phyloP scores from a whole-genome alignment of 2,113 vertebrate genomes.

The Motacilla tschutschensis region DNA sequence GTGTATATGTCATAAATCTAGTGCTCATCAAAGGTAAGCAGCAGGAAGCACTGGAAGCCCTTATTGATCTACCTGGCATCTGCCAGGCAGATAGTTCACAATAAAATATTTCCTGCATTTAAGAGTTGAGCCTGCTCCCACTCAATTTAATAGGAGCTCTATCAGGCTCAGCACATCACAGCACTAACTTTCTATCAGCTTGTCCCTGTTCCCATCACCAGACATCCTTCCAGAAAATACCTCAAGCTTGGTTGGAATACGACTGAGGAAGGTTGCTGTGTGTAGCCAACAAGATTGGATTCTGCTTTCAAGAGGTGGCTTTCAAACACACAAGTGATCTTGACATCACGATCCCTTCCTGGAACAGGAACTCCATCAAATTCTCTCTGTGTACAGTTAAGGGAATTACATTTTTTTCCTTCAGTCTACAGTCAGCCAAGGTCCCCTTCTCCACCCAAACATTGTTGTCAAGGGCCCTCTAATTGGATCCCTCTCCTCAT shows the following conservation, averaged over 20 bases:
- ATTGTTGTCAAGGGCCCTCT: background rate
- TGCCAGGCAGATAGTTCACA: conserved; percentile 34
- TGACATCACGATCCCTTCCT: background rate
- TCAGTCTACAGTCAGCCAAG: background rate
- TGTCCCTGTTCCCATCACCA: fast-evolving
- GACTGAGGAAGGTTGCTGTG: background rate
- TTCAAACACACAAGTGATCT: background rate
- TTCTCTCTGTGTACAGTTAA: background rate
- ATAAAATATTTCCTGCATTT: conserved; percentile 46
- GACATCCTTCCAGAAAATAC: conserved; percentile 1
- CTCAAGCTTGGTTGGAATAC: background rate
- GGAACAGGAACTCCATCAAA: background rate
- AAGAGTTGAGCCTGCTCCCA: conserved; percentile 1
- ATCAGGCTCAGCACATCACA: background rate
- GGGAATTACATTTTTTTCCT: background rate
- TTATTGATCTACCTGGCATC: conserved; percentile 44
- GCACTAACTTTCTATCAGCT: background rate
- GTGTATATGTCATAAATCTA: conserved; percentile 34
- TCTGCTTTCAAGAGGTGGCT: background rate
- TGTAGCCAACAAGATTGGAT: background rate
- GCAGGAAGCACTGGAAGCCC: conserved; percentile 37
- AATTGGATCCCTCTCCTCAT: background rate
- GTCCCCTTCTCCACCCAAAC: background rate
- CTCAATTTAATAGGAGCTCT: conserved; percentile 1
- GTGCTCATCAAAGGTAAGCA: conserved; percentile 32